phyloP scores from a whole-genome alignment of 2,797 vertebrate species.

The Chanos chanos region DNA sequence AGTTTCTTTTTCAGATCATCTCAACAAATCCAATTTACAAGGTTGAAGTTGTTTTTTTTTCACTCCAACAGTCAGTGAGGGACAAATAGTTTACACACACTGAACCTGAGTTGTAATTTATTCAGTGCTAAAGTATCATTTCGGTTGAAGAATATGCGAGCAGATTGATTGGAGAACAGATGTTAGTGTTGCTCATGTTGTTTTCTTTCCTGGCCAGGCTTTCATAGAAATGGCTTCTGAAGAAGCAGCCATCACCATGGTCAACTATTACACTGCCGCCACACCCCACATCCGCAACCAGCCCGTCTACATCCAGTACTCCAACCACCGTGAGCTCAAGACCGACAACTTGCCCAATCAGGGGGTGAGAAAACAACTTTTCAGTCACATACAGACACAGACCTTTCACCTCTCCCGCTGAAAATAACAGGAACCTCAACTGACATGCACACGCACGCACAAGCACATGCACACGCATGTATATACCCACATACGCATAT shows the following conservation, averaged over 20 bases:
- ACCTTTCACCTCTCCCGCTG: not conserved
- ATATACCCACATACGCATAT: too few relatives aligned
- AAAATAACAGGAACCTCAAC: constrained; percentile 1
- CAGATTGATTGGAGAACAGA: not conserved
- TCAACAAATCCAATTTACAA: too few relatives aligned
- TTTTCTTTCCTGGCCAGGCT: constrained; percentile 67
- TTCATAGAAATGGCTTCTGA: constrained; percentile 92
- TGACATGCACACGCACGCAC: too few relatives aligned
- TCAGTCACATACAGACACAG: not conserved
- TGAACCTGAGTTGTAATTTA: too few relatives aligned
- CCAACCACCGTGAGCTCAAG: constrained; percentile 84
- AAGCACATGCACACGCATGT: too few relatives aligned
- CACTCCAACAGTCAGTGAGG: too few relatives aligned
- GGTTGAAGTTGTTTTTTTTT: too few relatives aligned
- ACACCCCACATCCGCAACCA: constrained; percentile 76
- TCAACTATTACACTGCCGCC: constrained; percentile 79
- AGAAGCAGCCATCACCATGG: constrained; percentile 82
- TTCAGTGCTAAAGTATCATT: too few relatives aligned
- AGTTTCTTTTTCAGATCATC: too few relatives aligned
- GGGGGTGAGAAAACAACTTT: constrained; percentile 66
- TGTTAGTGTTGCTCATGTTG: not conserved
- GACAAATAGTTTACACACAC: too few relatives aligned
- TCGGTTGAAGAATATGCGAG: too few relatives aligned
- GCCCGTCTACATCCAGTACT: constrained; percentile 87
- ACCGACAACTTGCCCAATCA: constrained; percentile 76